Percentiles rank a stretch among this genome's conserved stretches.
phyloP scores from a whole-genome alignment of 92 coral and sea anemone genomes.

The Palythoa grandiflora region DNA sequence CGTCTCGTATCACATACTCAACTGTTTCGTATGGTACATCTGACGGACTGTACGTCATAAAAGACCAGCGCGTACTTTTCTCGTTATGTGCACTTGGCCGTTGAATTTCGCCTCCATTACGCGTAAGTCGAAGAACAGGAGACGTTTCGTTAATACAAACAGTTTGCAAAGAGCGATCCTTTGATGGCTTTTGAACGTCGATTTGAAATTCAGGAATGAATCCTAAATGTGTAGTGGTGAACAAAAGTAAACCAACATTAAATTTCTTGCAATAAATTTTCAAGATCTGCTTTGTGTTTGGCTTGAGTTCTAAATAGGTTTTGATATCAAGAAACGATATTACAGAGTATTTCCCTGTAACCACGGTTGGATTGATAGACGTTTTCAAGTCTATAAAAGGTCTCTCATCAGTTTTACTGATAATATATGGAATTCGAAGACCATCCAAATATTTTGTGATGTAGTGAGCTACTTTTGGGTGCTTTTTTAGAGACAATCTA shows the following conservation, averaged over 20 bases:
- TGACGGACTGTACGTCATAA: slow-evolving; percentile 71
- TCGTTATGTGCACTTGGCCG: slow-evolving; percentile 74
- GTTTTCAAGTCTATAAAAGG: slow-evolving; percentile 75
- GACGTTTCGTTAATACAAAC: slow-evolving; percentile 79
- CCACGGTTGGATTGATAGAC: slow-evolving; percentile 58
- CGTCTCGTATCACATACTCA: slow-evolving; percentile 70
- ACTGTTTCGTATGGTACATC: slow-evolving; percentile 85
- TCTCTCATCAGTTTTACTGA: slow-evolving; percentile 80
- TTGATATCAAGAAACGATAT: slow-evolving; percentile 87
- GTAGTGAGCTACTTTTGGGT: slow-evolving; percentile 85
- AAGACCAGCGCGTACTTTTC: slow-evolving; percentile 82
- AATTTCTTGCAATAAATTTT: slow-evolving; percentile 89
- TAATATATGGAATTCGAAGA: slow-evolving; percentile 77
- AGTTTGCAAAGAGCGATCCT: slow-evolving; percentile 70
- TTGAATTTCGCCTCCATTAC: slow-evolving; percentile 76
- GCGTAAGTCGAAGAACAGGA: slow-evolving; percentile 77
- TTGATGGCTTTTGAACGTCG: slow-evolving; percentile 72
- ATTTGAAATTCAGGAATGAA: slow-evolving; percentile 79
- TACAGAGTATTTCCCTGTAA: slow-evolving; percentile 78
- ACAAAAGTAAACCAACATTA: slow-evolving; percentile 78
- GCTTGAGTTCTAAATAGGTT: slow-evolving; percentile 84
- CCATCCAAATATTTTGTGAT: slow-evolving; percentile 89
- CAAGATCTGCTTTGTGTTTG: slow-evolving; percentile 69
- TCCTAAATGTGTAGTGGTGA: slow-evolving; percentile 86
- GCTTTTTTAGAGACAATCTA: slow-evolving; percentile 73